A percentile compares a stretch with the other conserved stretches of the same genome.
phyloP scores from a whole-genome alignment of 2,113 vertebrate species.

The Archilochus colubris region DNA sequence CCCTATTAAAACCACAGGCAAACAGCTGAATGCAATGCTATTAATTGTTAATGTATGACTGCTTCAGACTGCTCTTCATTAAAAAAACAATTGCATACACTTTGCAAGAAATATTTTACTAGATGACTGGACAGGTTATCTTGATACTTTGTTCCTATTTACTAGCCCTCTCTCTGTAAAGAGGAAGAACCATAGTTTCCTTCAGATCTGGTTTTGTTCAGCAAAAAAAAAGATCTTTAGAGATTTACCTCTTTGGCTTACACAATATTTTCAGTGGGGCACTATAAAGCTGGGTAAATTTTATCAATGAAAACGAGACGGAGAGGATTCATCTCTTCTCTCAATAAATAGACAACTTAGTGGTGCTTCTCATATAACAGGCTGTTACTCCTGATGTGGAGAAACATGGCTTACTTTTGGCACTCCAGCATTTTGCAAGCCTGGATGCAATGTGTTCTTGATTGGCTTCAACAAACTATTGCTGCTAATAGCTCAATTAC shows the following conservation, averaged over 20 bases:
- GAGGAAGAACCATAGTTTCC: not conserved
- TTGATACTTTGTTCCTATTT: not conserved
- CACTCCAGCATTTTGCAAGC: not conserved
- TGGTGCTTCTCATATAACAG: not conserved
- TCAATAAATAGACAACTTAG: not conserved
- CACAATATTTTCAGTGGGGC: not conserved
- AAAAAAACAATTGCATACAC: not conserved
- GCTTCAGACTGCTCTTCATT: not conserved
- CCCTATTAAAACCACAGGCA: not conserved
- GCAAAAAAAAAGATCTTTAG: not conserved
- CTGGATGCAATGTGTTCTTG: not conserved
- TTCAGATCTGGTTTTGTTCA: not conserved
- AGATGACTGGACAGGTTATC: not conserved
- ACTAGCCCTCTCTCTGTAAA: not conserved
- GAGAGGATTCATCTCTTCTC: not conserved
- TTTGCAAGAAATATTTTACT: not conserved
- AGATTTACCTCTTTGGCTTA: not conserved
- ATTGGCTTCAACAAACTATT: not conserved
- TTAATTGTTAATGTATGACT: not conserved
- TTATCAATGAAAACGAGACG: not conserved
- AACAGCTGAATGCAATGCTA: not conserved
- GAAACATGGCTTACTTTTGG: not conserved
- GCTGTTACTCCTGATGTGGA: not conserved
- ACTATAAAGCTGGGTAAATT: not conserved
- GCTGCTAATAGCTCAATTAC: not conserved